Base-by-base conservation (phyloP, 2,113 vertebrate genomes). In the Leucopternis melanops region DNA sequence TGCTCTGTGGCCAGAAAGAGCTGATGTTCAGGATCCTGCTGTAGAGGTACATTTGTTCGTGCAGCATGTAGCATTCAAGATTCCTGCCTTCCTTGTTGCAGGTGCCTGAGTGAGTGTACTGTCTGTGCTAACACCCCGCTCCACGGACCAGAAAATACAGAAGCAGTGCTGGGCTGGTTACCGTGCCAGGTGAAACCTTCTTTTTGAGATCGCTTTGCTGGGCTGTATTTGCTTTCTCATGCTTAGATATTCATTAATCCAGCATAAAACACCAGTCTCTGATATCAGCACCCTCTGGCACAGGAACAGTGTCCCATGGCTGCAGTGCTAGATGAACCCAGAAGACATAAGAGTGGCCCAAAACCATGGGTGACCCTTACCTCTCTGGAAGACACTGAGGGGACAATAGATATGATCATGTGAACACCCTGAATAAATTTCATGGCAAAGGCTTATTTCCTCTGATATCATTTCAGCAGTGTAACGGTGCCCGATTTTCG, bases 71-170 rank as follows among this genome's bases (percentile, higher is more conserved):
- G 13, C 50, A 6, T 17, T 25, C 13, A 0, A 32, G 9, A 14
- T 16, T 74, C 55, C n/a, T 49, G 16, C 34, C n/a, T 62, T 25
- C 52, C 40, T 23, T 42, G 32, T 17, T 27, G 3, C 59, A 66
- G 75, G 18, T 32, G 26, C n/a, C 9, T 4, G 13, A 4, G 18
- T 7, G 15, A 20, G 15, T 3, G 3, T 40, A 15, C 4, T 1
- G 1, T 18, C 36, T 16, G 21, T 29, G n/a, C 59, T 58, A 21
- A 79, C 26, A 25, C 5, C 22, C 17, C 0, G 2, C 44, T n/a
- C 49, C 38, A 19, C 0, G 0, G 13, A 23, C 25, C 62, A 57
- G 74, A 67, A 88, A 79, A 88, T 3, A 62, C 8, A 63, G 36
- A 20, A 42, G 8, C 18, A 74, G 22, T 1, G 1, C 6, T 34